These are phyloP conservation scores for Knipowitschia caucasica DNA, from an alignment of 2,797 vertebrate genomes.

Conservation along the genomic window DNA sequence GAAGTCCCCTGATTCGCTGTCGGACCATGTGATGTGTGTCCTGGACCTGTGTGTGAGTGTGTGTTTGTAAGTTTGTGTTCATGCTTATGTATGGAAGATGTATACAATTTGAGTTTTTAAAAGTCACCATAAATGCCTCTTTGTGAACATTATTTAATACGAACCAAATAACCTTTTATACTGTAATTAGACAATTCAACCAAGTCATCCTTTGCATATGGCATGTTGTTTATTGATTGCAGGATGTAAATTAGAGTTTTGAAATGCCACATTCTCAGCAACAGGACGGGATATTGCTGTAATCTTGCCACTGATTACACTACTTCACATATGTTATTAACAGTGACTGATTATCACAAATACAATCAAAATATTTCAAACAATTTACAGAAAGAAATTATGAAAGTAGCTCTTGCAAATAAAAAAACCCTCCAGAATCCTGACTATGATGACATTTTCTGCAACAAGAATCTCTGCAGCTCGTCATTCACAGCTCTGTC, in stretches of 20 bases:
- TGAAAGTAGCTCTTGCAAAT: neutral
- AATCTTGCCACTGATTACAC: slow-evolving; percentile 1
- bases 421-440: slow-evolving; percentile 1
- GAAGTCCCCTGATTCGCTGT: no score
- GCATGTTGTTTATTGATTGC: no score
- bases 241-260: slow-evolving; percentile 6
- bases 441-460: slow-evolving; percentile 29
- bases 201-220: neutral
- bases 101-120: neutral
- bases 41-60: no score
- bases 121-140: neutral
- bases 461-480: slow-evolving; percentile 9
- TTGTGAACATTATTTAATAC: neutral
- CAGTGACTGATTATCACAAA: neutral
- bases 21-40: no score
- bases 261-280: slow-evolving; percentile 6
- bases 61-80: no score
- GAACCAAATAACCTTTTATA: neutral
- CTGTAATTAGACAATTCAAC: neutral
- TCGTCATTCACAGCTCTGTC: neutral
- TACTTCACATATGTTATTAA: neutral
- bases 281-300: neutral
- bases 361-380: slow-evolving; percentile 6
- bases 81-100: no score
- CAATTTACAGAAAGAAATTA: slow-evolving; percentile 3